Evolutionary conservation across 2,797 vertebrate species (phyloP).

Genomic region (Hydrolagus colliei): DNA sequence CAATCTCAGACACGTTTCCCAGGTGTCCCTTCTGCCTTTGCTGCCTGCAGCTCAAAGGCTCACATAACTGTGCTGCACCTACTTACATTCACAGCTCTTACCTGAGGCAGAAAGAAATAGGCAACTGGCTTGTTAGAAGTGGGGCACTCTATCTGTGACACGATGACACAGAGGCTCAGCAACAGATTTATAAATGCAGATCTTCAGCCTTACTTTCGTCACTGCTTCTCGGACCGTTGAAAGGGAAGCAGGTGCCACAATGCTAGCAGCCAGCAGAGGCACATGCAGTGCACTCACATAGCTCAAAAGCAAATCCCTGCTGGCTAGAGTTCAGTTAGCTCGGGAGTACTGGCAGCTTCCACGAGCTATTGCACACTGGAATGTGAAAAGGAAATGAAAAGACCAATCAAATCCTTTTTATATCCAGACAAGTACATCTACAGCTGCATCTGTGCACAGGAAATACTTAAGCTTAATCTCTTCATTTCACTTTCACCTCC

Average conservation of each 20-base stretch:
- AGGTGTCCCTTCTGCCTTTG: neutral
- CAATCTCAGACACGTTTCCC: neutral
- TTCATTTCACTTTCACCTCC: neutral
- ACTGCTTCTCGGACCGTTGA: neutral
- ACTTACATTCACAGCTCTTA: neutral
- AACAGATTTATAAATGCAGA: neutral
- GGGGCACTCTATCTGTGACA: neutral
- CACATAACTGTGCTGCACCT: neutral
- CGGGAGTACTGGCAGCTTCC: constrained; percentile 16
- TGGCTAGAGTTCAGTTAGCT: constrained; percentile 23
- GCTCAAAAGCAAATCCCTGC: constrained; percentile 22
- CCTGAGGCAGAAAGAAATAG: neutral
- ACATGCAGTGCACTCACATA: neutral
- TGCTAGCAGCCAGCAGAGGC: neutral
- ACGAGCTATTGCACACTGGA: constrained; percentile 29
- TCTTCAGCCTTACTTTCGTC: neutral
- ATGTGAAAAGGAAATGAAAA: constrained; percentile 30
- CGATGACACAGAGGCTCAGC: neutral
- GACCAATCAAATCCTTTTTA: constrained; percentile 25
- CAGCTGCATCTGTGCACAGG: constrained; percentile 27
- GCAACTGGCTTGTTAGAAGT: neutral
- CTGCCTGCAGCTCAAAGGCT: neutral
- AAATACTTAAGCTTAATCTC: constrained; percentile 29
- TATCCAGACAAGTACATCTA: constrained; percentile 14
- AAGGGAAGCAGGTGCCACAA: neutral